A percentile compares a stretch with the other conserved stretches of the same genome.
Conservation (phyloP, 2,113 vertebrate genomes). For the Nymphicus hollandicus region DNA sequence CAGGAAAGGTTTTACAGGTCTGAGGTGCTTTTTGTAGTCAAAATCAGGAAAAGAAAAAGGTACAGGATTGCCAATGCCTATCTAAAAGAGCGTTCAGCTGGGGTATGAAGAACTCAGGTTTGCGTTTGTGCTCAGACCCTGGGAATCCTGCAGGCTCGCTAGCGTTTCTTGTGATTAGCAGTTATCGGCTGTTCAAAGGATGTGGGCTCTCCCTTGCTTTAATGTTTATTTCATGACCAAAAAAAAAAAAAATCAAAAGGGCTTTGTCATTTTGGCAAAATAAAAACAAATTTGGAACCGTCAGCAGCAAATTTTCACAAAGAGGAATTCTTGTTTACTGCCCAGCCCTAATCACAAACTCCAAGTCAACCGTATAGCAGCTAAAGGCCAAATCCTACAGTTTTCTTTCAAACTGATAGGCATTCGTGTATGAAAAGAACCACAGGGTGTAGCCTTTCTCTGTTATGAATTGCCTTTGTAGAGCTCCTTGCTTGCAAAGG, state of each 20-base stretch:
- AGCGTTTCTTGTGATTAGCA: background rate
- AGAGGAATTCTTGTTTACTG: background rate
- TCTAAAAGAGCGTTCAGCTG: background rate
- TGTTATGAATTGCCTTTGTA: background rate
- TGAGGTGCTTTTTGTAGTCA: background rate
- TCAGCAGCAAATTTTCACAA: background rate
- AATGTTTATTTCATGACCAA: background rate
- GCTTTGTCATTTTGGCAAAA: background rate
- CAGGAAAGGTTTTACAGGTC: background rate
- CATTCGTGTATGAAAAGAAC: background rate
- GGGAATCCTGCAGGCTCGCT: background rate
- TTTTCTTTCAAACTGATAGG: background rate
- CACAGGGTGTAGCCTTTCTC: background rate
- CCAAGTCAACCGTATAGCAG: background rate
- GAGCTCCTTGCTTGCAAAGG: background rate
- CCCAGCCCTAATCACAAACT: background rate
- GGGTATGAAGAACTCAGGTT: background rate
- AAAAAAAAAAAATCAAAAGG: background rate
- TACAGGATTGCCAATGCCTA: background rate
- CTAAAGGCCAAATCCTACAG: background rate
- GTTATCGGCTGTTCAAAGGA: background rate
- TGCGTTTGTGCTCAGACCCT: background rate
- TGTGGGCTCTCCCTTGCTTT: background rate
- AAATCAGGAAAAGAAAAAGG: background rate
- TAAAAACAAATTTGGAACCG: background rate